A percentile compares a stretch with the other conserved stretches of the same genome.
These are phyloP conservation scores for Hypotaenidia okinawae DNA, from an alignment of 2,797 vertebrate species.

Conservation along the genomic window DNA sequence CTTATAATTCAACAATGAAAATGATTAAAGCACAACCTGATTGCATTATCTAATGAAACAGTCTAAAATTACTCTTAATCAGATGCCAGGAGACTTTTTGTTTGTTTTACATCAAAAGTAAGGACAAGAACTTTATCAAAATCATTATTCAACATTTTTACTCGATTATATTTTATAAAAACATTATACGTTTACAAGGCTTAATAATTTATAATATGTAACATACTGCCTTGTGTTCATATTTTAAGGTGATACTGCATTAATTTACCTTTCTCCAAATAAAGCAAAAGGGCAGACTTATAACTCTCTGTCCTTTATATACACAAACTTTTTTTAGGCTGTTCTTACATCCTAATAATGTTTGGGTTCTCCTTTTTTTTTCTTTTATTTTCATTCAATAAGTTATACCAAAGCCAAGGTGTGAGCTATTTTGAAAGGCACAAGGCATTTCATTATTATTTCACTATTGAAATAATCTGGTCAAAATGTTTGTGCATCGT, in stretches of 20 bases:
- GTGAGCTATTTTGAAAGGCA: background rate
- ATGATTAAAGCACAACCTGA: conserved; percentile 29
- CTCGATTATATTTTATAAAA: background rate
- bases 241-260: background rate
- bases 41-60: conserved; percentile 10
- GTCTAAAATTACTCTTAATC: conserved; percentile 1
- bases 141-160: background rate
- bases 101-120: background rate
- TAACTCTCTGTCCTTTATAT: background rate
- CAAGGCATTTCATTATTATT: background rate
- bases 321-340: background rate
- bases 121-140: background rate
- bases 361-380: background rate
- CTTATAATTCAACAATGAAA: conserved; percentile 43
- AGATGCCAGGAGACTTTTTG: background rate
- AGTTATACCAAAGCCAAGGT: background rate
- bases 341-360: background rate
- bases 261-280: background rate
- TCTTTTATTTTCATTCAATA: background rate
- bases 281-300: background rate
- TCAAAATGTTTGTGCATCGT: background rate
- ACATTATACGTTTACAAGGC: background rate
- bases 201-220: background rate
- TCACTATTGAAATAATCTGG: background rate
- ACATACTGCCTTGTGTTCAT: background rate